Percentiles rank a stretch among this genome's conserved stretches.
Conservation (phyloP, 2,888 invertebrate genomes). For the Pteria penguin region DNA sequence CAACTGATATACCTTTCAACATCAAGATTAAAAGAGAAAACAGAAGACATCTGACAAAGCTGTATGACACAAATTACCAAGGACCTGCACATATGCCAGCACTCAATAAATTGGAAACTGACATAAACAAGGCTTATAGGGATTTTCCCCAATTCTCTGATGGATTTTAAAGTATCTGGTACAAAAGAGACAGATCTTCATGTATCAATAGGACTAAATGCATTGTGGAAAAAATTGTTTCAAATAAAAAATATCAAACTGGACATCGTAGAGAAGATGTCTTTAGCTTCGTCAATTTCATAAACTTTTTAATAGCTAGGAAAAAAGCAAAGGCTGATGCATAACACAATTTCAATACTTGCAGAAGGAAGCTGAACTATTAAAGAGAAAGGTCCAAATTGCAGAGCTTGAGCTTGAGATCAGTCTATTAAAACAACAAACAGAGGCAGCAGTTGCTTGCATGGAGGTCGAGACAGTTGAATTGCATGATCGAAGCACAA, state of each 20-base stretch:
- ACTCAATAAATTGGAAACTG: background rate
- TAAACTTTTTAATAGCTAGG: background rate
- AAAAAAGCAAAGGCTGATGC: conserved; percentile 8
- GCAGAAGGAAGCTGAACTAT: conserved; percentile 3
- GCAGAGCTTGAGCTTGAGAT: conserved; percentile 3
- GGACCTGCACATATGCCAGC: no score
- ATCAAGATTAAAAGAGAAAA: no score
- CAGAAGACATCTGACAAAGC: no score
- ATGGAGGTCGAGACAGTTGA: background rate
- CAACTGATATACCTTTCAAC: no score
- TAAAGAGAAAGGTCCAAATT: background rate
- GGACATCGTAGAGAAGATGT: background rate
- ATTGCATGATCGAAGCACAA: background rate
- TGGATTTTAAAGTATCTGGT: background rate
- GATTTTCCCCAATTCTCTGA: background rate
- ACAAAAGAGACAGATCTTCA: background rate
- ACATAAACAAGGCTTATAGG: background rate
- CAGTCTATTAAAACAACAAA: conserved; percentile 3
- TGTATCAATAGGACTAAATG: background rate
- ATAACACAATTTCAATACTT: background rate
- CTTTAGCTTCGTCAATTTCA: conserved; percentile 1
- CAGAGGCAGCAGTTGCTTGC: background rate
- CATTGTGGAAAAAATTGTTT: background rate
- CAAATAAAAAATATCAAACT: background rate
- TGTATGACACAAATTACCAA: no score